These are phyloP conservation scores for Drosophila robusta DNA, from an alignment of 2,888 invertebrate genomes.

Conservation along the genomic window DNA sequence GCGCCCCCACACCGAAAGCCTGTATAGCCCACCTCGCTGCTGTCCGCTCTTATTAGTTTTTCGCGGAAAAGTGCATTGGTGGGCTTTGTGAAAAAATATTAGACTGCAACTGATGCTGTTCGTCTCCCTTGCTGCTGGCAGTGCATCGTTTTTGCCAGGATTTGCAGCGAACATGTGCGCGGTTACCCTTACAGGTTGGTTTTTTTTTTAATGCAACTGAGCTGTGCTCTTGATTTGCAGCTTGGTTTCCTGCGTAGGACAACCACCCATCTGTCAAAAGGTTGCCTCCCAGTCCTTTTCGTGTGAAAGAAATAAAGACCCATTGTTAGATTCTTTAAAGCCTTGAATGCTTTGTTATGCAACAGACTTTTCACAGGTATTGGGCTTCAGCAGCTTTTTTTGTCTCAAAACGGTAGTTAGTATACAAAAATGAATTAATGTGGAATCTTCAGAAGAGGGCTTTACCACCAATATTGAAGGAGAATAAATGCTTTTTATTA, in stretches of 20 bases:
- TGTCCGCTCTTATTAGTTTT: conserved; percentile 49
- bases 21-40: conserved; percentile 5
- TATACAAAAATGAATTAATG: no score
- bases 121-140: conserved; percentile 1
- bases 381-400: no score
- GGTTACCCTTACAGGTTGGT: not conserved
- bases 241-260: conserved; percentile 1
- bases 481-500: no score
- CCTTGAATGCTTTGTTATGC: no score
- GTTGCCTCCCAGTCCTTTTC: not conserved
- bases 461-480: no score
- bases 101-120: conserved; percentile 26
- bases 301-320: not conserved
- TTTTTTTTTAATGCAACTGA: conserved; percentile 5
- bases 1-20: not conserved
- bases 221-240: conserved; percentile 10
- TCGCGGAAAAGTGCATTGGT: conserved; percentile 60
- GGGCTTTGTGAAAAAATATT: conserved; percentile 63
- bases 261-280: not conserved
- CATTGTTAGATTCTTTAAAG: no score
- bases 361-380: no score
- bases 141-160: conserved; percentile 43
- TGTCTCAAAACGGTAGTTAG: no score
- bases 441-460: no score
- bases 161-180: conserved; percentile 38